Evolutionary conservation across 2,113 vertebrate genomes (phyloP), one percentile per base, ranked within the genome.

Genomic region (Rhea americana): DNA sequence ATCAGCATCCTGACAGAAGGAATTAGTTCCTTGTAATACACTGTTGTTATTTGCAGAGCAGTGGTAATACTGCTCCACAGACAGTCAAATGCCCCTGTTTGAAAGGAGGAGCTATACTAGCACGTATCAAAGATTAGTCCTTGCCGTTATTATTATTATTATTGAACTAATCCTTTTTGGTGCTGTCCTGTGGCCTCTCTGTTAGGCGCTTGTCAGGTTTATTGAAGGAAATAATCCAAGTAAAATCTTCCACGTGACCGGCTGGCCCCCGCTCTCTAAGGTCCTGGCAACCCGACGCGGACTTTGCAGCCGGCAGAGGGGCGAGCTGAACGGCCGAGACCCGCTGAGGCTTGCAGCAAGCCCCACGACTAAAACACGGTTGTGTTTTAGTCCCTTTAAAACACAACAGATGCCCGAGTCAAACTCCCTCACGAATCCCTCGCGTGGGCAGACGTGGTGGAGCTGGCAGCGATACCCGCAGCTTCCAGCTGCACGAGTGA

Each of bases 201-300:
- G 47, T 8, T 68, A 48, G 43, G 63, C 55, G 19, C 25, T 51
- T 76, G 21, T 65, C 63, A 78, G 81, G 17, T 9, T 8, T 61
- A 51, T 19, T 53, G 47, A 47, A 92, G n/a, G 48, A 76, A 80
- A 56, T 21, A 3, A 63, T 37, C 8, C 43, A 32, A 26, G 56
- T 55, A 72, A 92, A 90, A 89, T 2, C 1, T 58, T 61, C 35
- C 35, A 35, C 35, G 35, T 35, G 35, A 35, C 35, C 35, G 35
- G 35, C 35, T 35, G 35, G 35, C 35, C 35, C 35, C 35, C 35
- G 84, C 94, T 79, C 84, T 75, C 87, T 71, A 61, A 79, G 82
- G 71, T 65, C 71, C 86, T 91, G 89, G 89, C 95, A 92, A 35
- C 48, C 78, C 87, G 84, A 86, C 93, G 95, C 51, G 92, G 94